Evolutionary conservation across 2,888 invertebrate species (phyloP).

Genomic region (Pterobdella sp.): DNA sequence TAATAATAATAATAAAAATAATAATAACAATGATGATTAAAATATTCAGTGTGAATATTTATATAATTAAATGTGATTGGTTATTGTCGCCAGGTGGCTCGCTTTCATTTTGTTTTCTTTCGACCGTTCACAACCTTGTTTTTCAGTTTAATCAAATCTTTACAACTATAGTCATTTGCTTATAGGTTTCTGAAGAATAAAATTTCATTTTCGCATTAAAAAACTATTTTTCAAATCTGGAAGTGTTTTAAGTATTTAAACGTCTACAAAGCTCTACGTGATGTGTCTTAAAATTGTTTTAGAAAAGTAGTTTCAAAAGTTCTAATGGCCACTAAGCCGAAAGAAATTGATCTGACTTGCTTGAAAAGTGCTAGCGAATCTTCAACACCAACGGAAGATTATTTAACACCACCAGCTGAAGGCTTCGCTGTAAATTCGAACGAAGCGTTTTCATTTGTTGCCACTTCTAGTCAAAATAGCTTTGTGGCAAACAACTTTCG

Average conservation of each 20-base stretch:
- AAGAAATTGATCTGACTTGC: slow-evolving; percentile 16
- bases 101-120: slow-evolving; percentile 3
- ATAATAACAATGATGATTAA: background rate
- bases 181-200: background rate
- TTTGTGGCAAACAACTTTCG: background rate
- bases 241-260: background rate
- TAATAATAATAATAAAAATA: background rate
- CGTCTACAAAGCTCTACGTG: slow-evolving; percentile 7
- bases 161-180: background rate
- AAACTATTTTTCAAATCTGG: background rate
- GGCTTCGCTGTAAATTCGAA: slow-evolving; percentile 29
- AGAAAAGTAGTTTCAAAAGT: background rate
- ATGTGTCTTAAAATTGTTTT: slow-evolving; percentile 14
- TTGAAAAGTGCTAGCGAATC: slow-evolving; percentile 24
- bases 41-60: background rate
- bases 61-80: background rate
- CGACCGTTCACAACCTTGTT: slow-evolving; percentile 5
- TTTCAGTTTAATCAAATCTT: slow-evolving; percentile 8
- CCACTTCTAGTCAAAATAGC: background rate
- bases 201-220: background rate
- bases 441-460: background rate
- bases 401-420: slow-evolving; percentile 37
- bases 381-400: slow-evolving; percentile 37
- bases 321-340: slow-evolving; percentile 20
- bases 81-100: slow-evolving; percentile 11